Base-by-base conservation (phyloP, 2,888 invertebrate genomes). In the Meteorus colon region DNA sequence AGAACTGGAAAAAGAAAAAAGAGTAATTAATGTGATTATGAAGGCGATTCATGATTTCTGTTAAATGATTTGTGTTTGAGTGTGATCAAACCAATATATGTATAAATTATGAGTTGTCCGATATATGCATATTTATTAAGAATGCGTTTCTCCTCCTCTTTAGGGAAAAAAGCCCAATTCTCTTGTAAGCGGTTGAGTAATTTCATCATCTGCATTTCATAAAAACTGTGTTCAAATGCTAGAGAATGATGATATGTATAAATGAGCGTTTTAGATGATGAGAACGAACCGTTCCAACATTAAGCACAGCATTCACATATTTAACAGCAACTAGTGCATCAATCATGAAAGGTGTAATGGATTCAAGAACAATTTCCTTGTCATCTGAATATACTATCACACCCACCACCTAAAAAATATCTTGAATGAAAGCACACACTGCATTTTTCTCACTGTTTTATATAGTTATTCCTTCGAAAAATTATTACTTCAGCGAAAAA, bases 341-440 rank as follows among this genome's bases (percentile, higher is more conserved):
- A 31, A 51, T 66, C n/a, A 65, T 31, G 19, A 75, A 66, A 16
- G 75, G 65, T 19, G 65, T 41, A 4, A 66, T 24, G 5, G 68
- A 24, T 60, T 75, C 75, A 3, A 71, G 24, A n/a, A 75, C 12
- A n/a, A 75, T 27, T 51, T 75, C 71, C 2, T 37, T 10, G 31
- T 75, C 75, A 16, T 71, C 75, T 8, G 16, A 65, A 41, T 71
- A 24, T 10, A 29, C 27, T 29, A 65, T 41, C 14, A 70, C 62
- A 12, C 59, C 74, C 16, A 63, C 4, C 10, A 74, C 29, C 73
- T 73, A n/a, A 27, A 27, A 8, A 31, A 48, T 37, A 41, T 65
- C 16, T 31, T 16, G 12, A 4, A 55, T 55, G 6, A 10, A 55
- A 19, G 8, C 1, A 55, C 8, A 19, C 4, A 6, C 29, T 10